Base-by-base conservation (phyloP, 2,797 vertebrate genomes). In the Huso huso region DNA sequence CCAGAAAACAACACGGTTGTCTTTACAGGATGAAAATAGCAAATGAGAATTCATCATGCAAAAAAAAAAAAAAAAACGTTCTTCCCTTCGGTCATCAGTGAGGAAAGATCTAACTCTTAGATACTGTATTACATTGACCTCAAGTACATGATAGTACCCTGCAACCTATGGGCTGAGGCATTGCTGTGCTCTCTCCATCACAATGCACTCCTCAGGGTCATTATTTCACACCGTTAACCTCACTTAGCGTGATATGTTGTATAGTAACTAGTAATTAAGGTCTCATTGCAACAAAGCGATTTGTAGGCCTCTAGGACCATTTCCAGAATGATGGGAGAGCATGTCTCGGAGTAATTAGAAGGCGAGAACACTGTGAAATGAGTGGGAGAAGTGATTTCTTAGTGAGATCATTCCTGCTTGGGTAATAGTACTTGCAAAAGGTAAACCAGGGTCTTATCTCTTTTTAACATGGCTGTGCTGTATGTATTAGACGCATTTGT, bases 241-340 rank as follows among this genome's bases (percentile, higher is more conserved):
- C 61, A 63, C 60, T 63, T 68, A 63, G 60, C 62, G 52, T 68
- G 60, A 68, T 68, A 63, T 55, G 51, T 63, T 55, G 50, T 48
- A 68, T 55, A 51, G 66, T 68, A 68, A 57, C 50, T 68, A 51
- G 49, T 68, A 63, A 68, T 68, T 52, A 62, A 68, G 60, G 61
- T 68, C 61, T 62, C 60, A 18, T 55, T 63, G 61, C 62, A 68
- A 37, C 49, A 23, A 13, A 10, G 66, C 49, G 61, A 68, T 55
- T 68, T 68, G 50, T 63, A 63, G 15, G 37, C 15, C 9, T 68
- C 66, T 49, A 55, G 61, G 61, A 48, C 61, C 51, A 55, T 63
- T 63, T 49, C 6, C 6, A 63, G 50, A 68, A 48, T 23, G 12
- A 63, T 50, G 12, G 11, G 66, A 68, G 66, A 53, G 12, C 51